These are phyloP conservation scores for Drosophila subquinaria DNA, from an alignment of 2,888 invertebrate genomes.

Conservation along the genomic window DNA sequence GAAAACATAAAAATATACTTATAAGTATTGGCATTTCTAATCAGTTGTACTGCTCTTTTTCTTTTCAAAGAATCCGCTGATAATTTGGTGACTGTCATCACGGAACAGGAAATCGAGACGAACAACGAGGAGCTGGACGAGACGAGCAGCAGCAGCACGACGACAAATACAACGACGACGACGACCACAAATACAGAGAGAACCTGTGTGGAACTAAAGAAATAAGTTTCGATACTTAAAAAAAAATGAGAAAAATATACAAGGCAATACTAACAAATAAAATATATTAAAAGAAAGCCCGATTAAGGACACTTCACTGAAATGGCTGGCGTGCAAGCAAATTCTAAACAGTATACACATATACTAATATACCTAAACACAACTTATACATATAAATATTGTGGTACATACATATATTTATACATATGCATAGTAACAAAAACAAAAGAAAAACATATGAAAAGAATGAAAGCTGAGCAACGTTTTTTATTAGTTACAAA, in stretches of 20 bases:
- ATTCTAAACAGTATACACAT: conserved; percentile 64
- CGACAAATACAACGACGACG: conserved; percentile 69
- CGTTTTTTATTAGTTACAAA: conserved; percentile 71
- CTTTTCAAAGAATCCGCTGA: conserved; percentile 89
- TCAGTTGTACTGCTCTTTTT: not conserved
- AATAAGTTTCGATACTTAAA: conserved; percentile 48
- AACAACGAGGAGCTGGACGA: conserved; percentile 68
- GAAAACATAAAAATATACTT: not conserved
- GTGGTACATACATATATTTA: conserved; percentile 65
- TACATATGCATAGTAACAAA: conserved; percentile 47
- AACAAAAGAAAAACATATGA: conserved; percentile 1
- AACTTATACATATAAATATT: conserved; percentile 58
- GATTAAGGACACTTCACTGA: conserved; percentile 26
- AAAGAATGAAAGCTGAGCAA: conserved; percentile 41
- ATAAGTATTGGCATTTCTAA: not conserved
- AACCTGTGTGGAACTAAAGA: conserved; percentile 65
- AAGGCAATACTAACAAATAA: conserved; percentile 53
- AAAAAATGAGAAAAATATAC: conserved; percentile 7
- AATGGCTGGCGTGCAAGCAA: conserved; percentile 47
- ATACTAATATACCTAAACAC: conserved; percentile 55
- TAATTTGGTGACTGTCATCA: conserved; percentile 95
- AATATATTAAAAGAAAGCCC: not conserved
- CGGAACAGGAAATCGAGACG: conserved; percentile 89
- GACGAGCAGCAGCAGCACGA: conserved; percentile 61
- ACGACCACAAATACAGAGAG: conserved; percentile 68